Base-by-base conservation (phyloP, 2,113 vertebrate genomes). In the Noctilio leporinus region DNA sequence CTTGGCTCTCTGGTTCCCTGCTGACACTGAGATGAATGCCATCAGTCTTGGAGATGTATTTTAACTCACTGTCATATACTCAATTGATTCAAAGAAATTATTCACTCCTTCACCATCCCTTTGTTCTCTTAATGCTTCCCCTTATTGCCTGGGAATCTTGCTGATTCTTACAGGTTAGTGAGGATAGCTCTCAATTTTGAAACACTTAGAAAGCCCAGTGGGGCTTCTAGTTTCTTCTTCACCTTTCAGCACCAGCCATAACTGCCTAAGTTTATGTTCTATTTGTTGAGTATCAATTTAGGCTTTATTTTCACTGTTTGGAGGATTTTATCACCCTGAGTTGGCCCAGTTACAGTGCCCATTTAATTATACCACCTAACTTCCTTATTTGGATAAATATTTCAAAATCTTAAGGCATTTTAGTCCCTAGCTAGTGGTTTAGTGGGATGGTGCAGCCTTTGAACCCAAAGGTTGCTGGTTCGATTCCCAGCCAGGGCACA, bases 351-450 rank as follows among this genome's bases (percentile, higher is more conserved):
- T 96, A 90, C 77, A 70, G 3, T n/a, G 35, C 43, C 69, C 84
- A 80, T 86, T 97, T 91, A 86, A 88, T 93, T 88, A 82, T 86
- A 78, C 64, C 80, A 43, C 77, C 73, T 90, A 55, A 47, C 28
- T 94, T 96, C 83, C 85, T 94, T 86, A 77, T 77, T 82, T 83
- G 69, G 33, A 59, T 65, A 91, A 94, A 86, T 91, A 45, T 77
- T 86, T 91, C 33, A 92, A 78, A 96, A 95, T 88, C 85, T 94
- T 92, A 86, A 91, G 45, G n/a, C n/a, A n/a, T n/a, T n/a, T n/a
- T n/a, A n/a, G n/a, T n/a, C n/a, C n/a, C n/a, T n/a, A n/a, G n/a
- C n/a, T n/a, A n/a, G n/a, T n/a, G n/a, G n/a, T n/a, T n/a, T n/a
- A n/a, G n/a, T n/a, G n/a, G n/a, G n/a, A n/a, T n/a, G n/a, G n/a